phyloP scores from a whole-genome alignment of 2,888 invertebrate genomes.

The Oscheius sp. region DNA sequence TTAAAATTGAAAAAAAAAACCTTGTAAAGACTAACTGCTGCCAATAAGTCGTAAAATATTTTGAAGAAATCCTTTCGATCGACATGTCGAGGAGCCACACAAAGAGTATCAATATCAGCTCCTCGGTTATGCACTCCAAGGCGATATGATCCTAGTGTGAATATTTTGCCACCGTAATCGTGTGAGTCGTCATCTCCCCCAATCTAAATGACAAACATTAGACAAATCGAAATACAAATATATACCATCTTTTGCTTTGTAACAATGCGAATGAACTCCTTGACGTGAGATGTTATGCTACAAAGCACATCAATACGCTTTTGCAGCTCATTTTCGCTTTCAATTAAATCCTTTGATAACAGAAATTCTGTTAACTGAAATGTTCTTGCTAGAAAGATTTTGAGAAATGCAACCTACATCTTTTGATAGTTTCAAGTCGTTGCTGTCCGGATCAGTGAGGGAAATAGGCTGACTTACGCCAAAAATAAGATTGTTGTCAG shows the following conservation, averaged over 20 bases:
- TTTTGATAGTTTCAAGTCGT: constrained; percentile 53
- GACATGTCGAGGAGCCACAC: constrained; percentile 95
- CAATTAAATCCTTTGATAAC: constrained; percentile 56
- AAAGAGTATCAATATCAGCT: constrained; percentile 97
- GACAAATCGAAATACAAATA: background rate
- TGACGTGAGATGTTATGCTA: constrained; percentile 87
- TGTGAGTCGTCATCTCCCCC: constrained; percentile 85
- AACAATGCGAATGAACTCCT: constrained; percentile 91
- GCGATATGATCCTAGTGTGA: constrained; percentile 96
- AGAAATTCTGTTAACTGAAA: constrained; percentile 46
- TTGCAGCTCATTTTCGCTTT: constrained; percentile 63
- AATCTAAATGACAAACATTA: background rate
- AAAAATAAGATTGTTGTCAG: constrained; percentile 25
- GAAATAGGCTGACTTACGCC: constrained; percentile 68
- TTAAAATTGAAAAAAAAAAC: background rate
- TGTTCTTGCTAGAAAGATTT: constrained; percentile 12
- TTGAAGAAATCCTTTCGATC: constrained; percentile 91
- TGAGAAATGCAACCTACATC: constrained; percentile 39
- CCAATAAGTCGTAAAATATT: constrained; percentile 90
- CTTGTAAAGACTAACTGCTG: constrained; percentile 81
- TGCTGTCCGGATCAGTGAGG: constrained; percentile 48
- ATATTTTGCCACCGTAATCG: constrained; percentile 92
- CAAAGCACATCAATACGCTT: constrained; percentile 73
- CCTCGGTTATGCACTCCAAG: constrained; percentile 92
- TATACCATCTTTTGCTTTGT: constrained; percentile 77